Base-by-base conservation (phyloP, 1,140 invertebrate genomes). In the Plodia interpunctella region DNA sequence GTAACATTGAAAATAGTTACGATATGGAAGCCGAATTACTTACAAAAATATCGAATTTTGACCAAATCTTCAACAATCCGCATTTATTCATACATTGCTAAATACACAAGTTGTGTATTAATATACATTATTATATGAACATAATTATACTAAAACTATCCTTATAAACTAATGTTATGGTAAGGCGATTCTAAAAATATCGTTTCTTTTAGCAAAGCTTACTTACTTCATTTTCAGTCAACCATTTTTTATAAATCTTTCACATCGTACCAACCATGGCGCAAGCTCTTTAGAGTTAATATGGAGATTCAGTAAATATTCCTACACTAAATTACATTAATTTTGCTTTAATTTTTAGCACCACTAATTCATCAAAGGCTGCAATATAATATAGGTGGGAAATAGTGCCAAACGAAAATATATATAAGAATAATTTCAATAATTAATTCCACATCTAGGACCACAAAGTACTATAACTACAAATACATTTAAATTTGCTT, bases 111-210 rank as follows among this genome's bases (percentile, higher is more conserved):
- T 63, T 70, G 68, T 65, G 65, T 65, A 76, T 78, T 80, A 74
- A 76, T 78, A 78, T 76, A 74, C 70, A 66, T 62, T 57, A 66
- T 57, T 66, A 62, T 60, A 61, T 59, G 53, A 62, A 66, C 56
- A 65, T 64, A n/a, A 44, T 35, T 59, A 59, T 8, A 13, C 49
- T 62, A 69, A 78, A 60, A 66, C 66, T 78, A 78, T 55, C 62
- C 61, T 68, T 72, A 76, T 73, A 53, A 74, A 72, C 76, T 87
- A 87, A 30, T 59, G 59, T 66, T 81, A 74, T 78, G 81, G 82
- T 83, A 80, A 84, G 74, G 78, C 70, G 64, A 72, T 62, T 56
- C 67, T 72, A 66, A 73, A 65, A 61, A 59, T 53, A 25, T 44
- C 13, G 10, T n/a, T 53, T 25, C 20, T 53, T 51, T 20, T 20